Percentiles rank a stretch among this genome's conserved stretches.
phyloP scores from a whole-genome alignment of 2,113 vertebrate species.

The Erinaceus europaeus region DNA sequence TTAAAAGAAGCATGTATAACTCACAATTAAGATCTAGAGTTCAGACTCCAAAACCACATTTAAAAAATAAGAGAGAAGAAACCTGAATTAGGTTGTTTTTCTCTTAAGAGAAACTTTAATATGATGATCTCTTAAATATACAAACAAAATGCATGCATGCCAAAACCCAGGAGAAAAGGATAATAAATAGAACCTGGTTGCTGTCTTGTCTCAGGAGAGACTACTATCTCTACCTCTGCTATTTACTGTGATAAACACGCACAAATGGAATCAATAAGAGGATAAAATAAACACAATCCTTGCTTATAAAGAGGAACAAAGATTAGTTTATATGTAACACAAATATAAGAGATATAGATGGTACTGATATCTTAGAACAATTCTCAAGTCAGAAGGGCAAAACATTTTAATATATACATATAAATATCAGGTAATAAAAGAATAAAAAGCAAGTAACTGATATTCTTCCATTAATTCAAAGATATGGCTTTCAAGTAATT shows the following conservation, averaged over 20 bases:
- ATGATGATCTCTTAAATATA: constrained; percentile 6
- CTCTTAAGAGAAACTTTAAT: constrained; percentile 11
- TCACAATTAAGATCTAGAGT: not conserved
- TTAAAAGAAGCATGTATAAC: not conserved
- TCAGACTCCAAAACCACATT: not conserved
- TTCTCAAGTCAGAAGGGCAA: not conserved
- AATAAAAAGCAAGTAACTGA: not conserved
- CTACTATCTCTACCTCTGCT: not conserved
- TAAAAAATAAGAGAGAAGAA: no score
- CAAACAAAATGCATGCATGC: constrained; percentile 56
- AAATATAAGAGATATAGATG: not conserved
- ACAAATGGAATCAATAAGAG: not conserved
- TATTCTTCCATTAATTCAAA: not conserved
- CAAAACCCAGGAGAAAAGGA: constrained; percentile 34
- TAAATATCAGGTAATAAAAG: not conserved
- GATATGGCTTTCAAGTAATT: not conserved
- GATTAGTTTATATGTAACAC: not conserved
- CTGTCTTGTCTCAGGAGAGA: not conserved
- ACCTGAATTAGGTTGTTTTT: not conserved
- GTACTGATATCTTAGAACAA: not conserved
- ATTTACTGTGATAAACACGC: constrained; percentile 8
- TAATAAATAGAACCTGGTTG: constrained; percentile 23
- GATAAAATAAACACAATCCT: not conserved
- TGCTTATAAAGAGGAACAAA: not conserved
- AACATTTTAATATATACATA: not conserved